Conservation (phyloP, 2,113 vertebrate genomes). For the Ptilonorhynchus violaceus region DNA sequence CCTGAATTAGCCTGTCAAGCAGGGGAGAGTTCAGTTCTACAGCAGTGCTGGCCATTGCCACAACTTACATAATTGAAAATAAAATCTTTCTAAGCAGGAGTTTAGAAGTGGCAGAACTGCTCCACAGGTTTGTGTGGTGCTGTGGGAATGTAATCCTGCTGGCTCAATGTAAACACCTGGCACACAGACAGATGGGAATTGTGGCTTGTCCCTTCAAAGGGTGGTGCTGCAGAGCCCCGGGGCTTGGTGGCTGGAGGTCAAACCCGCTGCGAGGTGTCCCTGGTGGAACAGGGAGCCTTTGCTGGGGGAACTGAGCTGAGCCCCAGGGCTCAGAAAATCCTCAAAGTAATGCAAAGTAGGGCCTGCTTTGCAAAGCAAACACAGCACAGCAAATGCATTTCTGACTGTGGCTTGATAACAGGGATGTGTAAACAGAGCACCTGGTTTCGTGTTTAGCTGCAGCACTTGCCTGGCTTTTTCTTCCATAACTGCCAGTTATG, state of each 20-base stretch:
- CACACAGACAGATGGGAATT: not conserved
- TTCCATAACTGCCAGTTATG: not conserved
- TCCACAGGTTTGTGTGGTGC: not conserved
- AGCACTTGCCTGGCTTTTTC: not conserved
- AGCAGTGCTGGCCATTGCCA: not conserved
- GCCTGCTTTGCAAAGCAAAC: not conserved
- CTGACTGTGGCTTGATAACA: not conserved
- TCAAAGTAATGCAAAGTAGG: not conserved
- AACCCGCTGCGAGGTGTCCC: not conserved
- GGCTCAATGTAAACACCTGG: not conserved
- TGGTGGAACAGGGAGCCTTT: not conserved
- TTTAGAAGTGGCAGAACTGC: not conserved
- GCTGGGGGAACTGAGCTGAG: not conserved
- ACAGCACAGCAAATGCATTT: not conserved
- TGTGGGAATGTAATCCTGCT: not conserved
- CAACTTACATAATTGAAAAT: not conserved
- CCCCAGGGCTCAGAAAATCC: not conserved
- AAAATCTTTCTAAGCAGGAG: not conserved
- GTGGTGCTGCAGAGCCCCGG: not conserved
- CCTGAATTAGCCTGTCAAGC: not conserved
- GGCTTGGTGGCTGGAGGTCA: not conserved
- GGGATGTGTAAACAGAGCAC: not conserved
- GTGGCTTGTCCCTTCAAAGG: fast-evolving
- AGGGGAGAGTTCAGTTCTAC: not conserved
- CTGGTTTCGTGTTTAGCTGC: not conserved